Conservation (phyloP, 2,797 vertebrate species). For the Pseudocheirus occidentalis region DNA sequence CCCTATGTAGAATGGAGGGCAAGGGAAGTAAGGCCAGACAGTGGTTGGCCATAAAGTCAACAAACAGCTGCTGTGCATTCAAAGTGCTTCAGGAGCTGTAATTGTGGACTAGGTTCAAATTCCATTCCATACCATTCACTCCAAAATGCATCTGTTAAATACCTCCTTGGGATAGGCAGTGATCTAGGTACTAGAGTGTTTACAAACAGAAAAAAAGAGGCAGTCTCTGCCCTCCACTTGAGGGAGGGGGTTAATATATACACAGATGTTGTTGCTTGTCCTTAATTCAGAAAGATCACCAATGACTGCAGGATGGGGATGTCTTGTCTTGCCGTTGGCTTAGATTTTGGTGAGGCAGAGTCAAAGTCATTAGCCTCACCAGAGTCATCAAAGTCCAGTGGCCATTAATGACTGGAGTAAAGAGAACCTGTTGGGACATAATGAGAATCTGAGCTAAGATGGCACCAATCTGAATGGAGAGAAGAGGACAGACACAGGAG, state of each 20-base stretch:
- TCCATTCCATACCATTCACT: background rate
- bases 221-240: background rate
- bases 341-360: background rate
- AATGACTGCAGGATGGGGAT: background rate
- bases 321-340: background rate
- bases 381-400: background rate
- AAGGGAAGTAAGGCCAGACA: background rate
- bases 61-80: fast-evolving
- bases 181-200: background rate
- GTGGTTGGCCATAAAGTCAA: background rate
- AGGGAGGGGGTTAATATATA: background rate
- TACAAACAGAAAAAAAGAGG: background rate
- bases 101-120: background rate
- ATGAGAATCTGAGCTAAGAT: background rate
- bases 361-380: background rate
- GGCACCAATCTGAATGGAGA: background rate
- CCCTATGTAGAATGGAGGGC: background rate
- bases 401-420: background rate
- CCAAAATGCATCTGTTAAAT: background rate
- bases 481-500: background rate
- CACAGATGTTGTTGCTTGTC: background rate
- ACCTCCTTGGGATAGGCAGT: background rate
- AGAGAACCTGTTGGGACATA: background rate
- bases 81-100: background rate
- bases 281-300: background rate